Base-by-base conservation (phyloP, 1,140 invertebrate genomes). In the Magallana ariakensis region DNA sequence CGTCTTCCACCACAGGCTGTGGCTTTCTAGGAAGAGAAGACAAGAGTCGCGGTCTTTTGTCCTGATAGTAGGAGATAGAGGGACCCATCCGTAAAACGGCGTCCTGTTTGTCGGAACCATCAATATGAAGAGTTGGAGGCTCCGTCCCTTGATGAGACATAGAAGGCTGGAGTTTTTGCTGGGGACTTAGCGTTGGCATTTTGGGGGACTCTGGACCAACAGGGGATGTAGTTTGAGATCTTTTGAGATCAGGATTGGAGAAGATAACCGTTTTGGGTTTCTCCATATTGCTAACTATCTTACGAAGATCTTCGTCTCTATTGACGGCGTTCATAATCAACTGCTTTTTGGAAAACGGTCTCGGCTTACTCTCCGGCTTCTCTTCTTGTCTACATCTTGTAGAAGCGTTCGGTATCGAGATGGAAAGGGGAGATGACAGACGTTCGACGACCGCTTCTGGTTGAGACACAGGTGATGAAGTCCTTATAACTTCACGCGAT, bases 171-270 rank as follows among this genome's bases (percentile, higher is more conserved):
- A 88, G 86, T 70, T 92, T 91, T 66, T 93, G 91, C 62, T 93
- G 92, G 6, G 92, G 92, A 85, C 91, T 92, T 19, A 93, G 84
- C 33, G 91, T 93, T 2, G 92, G 92, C 92, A 93, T 93, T 86
- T 93, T 93, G 6, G 92, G 92, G 22, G 92, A 93, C 55, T 91
- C 88, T 16, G 92, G 92, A 66, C 87, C 88, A 46, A 90, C 53
- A 15, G 87, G 55, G 54, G 83, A 66, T 62, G 87, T 46, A 57
- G 57, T 54, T 55, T 88, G 82, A 15, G 81, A 33, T 75, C 57
- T 55, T 62, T 58, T 19, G 10, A 22, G 19, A 22, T 87, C 82
- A 58, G 81, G 46, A 75, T 58, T 54, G n/a, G 60, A 11, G n/a
- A 58, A 80, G 54, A 57, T 81, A 8, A 80, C 80, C 5, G 80